Conservation (phyloP, 2,888 invertebrate genomes). For the Leptinotarsa peninsularis region DNA sequence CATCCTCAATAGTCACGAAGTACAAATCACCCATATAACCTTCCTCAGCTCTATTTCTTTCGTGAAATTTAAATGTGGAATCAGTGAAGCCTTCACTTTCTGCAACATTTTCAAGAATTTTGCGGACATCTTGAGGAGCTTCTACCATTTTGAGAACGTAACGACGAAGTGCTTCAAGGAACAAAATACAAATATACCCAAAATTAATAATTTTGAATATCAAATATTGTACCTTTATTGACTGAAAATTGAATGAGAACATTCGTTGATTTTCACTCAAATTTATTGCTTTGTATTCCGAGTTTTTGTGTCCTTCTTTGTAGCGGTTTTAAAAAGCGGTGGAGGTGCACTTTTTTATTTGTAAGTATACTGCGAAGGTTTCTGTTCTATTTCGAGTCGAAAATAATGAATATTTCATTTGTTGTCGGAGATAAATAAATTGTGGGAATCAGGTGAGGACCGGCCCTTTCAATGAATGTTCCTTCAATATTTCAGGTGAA, state of each 20-base stretch:
- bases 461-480: no score
- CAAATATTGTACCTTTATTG: not conserved
- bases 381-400: no score
- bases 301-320: constrained; percentile 10
- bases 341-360: not conserved
- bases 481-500: no score
- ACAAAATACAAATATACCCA: not conserved
- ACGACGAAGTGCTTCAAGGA: not conserved
- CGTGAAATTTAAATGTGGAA: not conserved
- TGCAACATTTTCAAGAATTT: not conserved
- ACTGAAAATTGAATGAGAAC: not conserved
- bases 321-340: not conserved
- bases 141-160: not conserved
- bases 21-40: constrained; percentile 2
- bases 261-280: not conserved
- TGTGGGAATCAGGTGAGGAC: no score
- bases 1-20: not conserved
- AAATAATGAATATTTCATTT: no score
- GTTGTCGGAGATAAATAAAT: no score
- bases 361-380: not conserved
- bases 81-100: not conserved
- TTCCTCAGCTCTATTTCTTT: constrained; percentile 6
- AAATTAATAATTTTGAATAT: not conserved
- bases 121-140: not conserved
- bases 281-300: not conserved